A percentile compares a stretch with the other conserved stretches of the same genome.
Conservation (phyloP, 2,888 invertebrate genomes). For the Catocala fraxini region DNA sequence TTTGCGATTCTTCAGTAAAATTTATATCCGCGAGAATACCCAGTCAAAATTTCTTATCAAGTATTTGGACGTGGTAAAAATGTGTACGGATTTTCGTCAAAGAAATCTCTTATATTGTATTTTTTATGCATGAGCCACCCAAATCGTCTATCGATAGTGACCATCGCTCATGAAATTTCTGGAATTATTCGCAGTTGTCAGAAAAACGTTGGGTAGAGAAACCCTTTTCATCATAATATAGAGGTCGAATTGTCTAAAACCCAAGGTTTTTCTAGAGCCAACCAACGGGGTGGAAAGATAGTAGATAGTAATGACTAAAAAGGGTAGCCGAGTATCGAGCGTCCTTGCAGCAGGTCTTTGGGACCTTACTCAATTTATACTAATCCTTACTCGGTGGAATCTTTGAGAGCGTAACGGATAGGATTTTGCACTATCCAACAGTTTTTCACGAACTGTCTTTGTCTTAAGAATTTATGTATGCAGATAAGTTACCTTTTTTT, state of each 20-base stretch:
- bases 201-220: conserved; percentile 30
- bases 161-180: conserved; percentile 28
- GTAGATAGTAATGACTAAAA: conserved; percentile 47
- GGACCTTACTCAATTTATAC: conserved; percentile 48
- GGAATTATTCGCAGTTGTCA: conserved; percentile 40
- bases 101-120: conserved; percentile 3
- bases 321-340: conserved; percentile 33
- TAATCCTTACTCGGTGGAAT: conserved; percentile 46
- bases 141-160: conserved; percentile 29
- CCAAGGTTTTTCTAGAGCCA: conserved; percentile 35
- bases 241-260: conserved; percentile 43
- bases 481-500: conserved; percentile 16
- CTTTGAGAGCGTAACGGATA: conserved; percentile 38
- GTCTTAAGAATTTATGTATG: conserved; percentile 29
- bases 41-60: not conserved
- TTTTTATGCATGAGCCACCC: conserved; percentile 16
- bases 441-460: conserved; percentile 27
- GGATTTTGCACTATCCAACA: conserved; percentile 29
- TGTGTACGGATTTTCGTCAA: not conserved
- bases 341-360: conserved; percentile 30
- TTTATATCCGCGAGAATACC: not conserved
- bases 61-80: too few species aligned
- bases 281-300: conserved; percentile 42
- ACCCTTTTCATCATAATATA: conserved; percentile 49
- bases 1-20: conserved; percentile 8